Conservation (phyloP, 2,888 invertebrate genomes). For the Stratiomys singularior region DNA sequence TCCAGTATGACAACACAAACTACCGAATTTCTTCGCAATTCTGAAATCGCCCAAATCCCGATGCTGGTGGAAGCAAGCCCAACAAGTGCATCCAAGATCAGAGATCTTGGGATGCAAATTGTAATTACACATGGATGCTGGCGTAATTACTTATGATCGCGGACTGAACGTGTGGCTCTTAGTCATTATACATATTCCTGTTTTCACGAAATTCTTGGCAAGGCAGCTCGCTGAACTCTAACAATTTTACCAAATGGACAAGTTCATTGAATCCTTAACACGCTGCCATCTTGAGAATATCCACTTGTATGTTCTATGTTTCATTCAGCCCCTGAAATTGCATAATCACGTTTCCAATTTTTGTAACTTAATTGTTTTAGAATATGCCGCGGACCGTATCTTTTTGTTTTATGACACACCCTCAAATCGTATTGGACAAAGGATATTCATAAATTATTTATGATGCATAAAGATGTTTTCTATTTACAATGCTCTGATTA, state of each 20-base stretch:
- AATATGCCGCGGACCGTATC: background rate
- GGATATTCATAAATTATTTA: slow-evolving; percentile 41
- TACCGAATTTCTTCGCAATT: background rate
- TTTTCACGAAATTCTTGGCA: slow-evolving; percentile 29
- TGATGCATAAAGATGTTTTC: background rate
- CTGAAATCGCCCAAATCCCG: background rate
- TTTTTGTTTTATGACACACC: slow-evolving; percentile 27
- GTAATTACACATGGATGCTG: slow-evolving; percentile 51
- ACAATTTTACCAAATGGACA: background rate
- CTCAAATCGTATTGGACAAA: background rate
- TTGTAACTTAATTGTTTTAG: slow-evolving; percentile 10
- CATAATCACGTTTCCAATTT: slow-evolving; percentile 33
- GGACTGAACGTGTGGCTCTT: slow-evolving; percentile 32
- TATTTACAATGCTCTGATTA: background rate
- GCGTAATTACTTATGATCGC: slow-evolving; percentile 34
- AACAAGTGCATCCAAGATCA: slow-evolving; percentile 24
- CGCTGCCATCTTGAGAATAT: background rate
- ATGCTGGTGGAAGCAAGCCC: background rate
- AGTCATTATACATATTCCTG: slow-evolving; percentile 34
- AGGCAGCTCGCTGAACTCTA: slow-evolving; percentile 25
- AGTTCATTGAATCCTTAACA: slow-evolving; percentile 37
- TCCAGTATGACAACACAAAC: background rate
- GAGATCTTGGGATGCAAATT: slow-evolving; percentile 49
- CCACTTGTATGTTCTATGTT: slow-evolving; percentile 20
- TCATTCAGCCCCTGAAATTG: slow-evolving; percentile 19